Evolutionary conservation across 2,888 invertebrate genomes (phyloP).

Genomic region (Ashinkailepas kermadecensis): DNA sequence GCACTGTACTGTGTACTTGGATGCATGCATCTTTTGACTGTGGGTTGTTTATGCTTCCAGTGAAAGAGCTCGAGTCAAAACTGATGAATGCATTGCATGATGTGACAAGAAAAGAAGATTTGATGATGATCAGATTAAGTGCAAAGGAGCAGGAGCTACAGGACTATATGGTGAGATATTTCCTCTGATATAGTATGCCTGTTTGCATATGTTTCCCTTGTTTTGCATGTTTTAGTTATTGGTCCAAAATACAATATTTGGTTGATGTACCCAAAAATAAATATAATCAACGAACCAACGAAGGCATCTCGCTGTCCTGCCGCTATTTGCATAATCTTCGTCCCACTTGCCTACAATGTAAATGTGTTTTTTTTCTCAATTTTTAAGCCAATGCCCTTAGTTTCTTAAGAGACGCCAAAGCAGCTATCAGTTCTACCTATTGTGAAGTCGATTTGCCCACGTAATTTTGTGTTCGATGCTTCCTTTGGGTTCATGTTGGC

Average conservation of each 20-base stretch:
- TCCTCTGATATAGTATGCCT: neutral
- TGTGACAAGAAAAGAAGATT: slow-evolving; percentile 81
- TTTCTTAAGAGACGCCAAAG: too few species aligned
- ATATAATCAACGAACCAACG: neutral
- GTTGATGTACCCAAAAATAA: neutral
- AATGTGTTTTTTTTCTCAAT: neutral
- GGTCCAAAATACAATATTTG: neutral
- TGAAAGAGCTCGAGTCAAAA: neutral
- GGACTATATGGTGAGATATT: slow-evolving; percentile 76
- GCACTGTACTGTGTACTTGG: neutral
- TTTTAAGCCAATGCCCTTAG: too few species aligned
- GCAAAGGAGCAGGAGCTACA: slow-evolving; percentile 96
- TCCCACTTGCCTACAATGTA: neutral
- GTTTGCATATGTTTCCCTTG: neutral
- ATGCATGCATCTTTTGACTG: neutral
- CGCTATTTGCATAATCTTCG: neutral
- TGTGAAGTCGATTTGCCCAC: too few species aligned
- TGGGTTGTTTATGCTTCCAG: neutral
- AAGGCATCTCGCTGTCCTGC: neutral
- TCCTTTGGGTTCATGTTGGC: too few species aligned
- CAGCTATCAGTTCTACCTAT: too few species aligned
- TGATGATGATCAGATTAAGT: slow-evolving; percentile 81
- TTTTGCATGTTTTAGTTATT: slow-evolving; percentile 29
- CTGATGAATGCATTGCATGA: slow-evolving; percentile 62
- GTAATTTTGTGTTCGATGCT: too few species aligned